Evolutionary conservation across 1,140 invertebrate genomes (phyloP).

Genomic region (Acarapis woodi): DNA sequence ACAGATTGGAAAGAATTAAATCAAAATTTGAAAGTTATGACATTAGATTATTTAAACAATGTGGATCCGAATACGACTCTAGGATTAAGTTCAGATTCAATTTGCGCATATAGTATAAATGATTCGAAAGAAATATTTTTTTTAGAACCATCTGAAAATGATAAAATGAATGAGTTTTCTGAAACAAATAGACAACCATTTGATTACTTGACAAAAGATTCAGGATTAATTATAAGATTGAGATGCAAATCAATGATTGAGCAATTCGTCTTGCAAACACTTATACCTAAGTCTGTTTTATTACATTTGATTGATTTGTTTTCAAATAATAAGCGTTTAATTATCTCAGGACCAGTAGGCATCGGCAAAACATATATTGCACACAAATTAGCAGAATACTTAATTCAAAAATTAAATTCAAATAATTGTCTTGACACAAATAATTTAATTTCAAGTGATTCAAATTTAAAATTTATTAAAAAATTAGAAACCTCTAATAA

Average conservation of each 20-base stretch:
- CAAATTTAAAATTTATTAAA: too few species aligned
- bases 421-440: neutral
- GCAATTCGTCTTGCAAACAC: slow-evolving; percentile 70
- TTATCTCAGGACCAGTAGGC: slow-evolving; percentile 80
- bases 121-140: too few species aligned
- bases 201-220: slow-evolving; percentile 65
- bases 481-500: too few species aligned
- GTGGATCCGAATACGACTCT: slow-evolving; percentile 72
- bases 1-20: slow-evolving; percentile 84
- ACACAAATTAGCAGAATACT: slow-evolving; percentile 69
- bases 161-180: too few species aligned
- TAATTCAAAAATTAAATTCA: slow-evolving; percentile 23
- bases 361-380: slow-evolving; percentile 91
- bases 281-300: slow-evolving; percentile 82
- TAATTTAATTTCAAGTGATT: slow-evolving; percentile 7
- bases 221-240: slow-evolving; percentile 19
- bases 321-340: slow-evolving; percentile 65
- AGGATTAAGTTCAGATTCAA: slow-evolving; percentile 56
- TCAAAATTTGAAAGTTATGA: slow-evolving; percentile 54
- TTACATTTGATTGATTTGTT: slow-evolving; percentile 65
- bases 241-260: slow-evolving; percentile 31
- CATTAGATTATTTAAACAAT: slow-evolving; percentile 70
- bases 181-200: slow-evolving; percentile 64
- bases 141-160: slow-evolving; percentile 23
- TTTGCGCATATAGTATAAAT: slow-evolving; percentile 72